Evolutionary conservation across 2,888 invertebrate genomes (phyloP), one percentile per base, ranked within the genome.

Genomic region (Ophion slaviceki): DNA sequence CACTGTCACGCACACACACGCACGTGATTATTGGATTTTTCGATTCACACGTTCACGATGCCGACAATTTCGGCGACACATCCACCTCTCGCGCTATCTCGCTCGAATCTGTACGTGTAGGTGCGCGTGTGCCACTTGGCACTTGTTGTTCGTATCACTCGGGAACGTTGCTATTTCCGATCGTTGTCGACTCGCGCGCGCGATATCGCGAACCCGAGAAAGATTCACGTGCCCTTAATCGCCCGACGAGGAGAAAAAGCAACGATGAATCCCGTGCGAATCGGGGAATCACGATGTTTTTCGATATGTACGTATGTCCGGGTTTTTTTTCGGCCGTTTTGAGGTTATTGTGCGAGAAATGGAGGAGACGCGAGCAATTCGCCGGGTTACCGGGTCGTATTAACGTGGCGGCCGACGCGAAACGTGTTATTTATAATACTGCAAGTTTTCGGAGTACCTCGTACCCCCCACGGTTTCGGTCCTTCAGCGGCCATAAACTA

Each of bases 1-100:
- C 78, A 78, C 77, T 67, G 75, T 76, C 76, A 76, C 53, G 14
- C 53, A 14, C 53, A 40, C 40, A 40, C 40, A 8, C 67, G 45
- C 75, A 77, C 77, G 78, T 70, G 78, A 78, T 61, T 68, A 70
- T 78, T 78, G 78, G 61, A 78, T 78, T 78, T 78, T 72, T n/a
- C 10, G 72, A 20, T 72, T 70, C 68, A 32, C 78, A 70, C 59
- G 61, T 28, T 78, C 78, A 28, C 61, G 24, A 61, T 61, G n/a
- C 45, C 78, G 47, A 59, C 36, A 62, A n/a, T 64, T 70, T 72
- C 20, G 74, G 45, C 74, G 66, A 72, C 59, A 45, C 62, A 45
- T 40, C 0, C 20, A 57, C 4, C n/a, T 64, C 17, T 76, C 32
- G 61, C n/a, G n/a, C 28, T 53, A 53, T 53, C 45, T 61, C 57